Evolutionary conservation across 2,113 vertebrate genomes (phyloP), one percentile per base, ranked within the genome.

Genomic region (Silurus glanis): DNA sequence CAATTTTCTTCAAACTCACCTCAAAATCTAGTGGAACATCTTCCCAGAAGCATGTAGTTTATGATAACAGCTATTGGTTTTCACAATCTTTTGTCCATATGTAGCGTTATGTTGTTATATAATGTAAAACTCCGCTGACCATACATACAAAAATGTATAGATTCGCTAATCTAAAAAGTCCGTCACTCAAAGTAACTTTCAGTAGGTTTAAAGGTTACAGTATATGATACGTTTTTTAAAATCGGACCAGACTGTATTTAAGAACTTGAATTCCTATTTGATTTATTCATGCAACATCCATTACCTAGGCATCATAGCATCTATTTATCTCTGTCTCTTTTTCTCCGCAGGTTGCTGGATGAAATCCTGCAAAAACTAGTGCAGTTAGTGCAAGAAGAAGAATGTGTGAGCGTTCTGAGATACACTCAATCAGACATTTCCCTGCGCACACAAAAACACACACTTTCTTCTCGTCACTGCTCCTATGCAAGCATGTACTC

Each of bases 351-450:
- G 95, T 94, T 92, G 75, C 92, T 98, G 92, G 96, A 97, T 85
- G 96, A 97, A 86, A 95, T 96, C 80, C 94, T 98, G 80, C 97
- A 97, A 91, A 97, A 96, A 89, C 91, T 98, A 62, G 96, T 98
- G 84, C 96, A 97, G 88, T 89, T 97, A 90, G 96, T 98, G 80
- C 97, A 98, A 90, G 97, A 97, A 85, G 97, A 98, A 94, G 97
- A 97, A 80, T 97, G 96, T 94, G 97, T 98, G 94, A 97, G 97
- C 96, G 69, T 75, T 64, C 23, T 67, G n/a, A 72, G 37, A 56
- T 69, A 58, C 80, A 76, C 61, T 71, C 75, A 81, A 82, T 80
- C 85, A 88, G 16, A 79, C 1, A 13, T 37, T 81, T 85, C 88
- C 79, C 82, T 80, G 8, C 80, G 81, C 87, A 67, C 78, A 61